Conservation (phyloP, 2,113 vertebrate species). For the Lethenteron reissneri region DNA sequence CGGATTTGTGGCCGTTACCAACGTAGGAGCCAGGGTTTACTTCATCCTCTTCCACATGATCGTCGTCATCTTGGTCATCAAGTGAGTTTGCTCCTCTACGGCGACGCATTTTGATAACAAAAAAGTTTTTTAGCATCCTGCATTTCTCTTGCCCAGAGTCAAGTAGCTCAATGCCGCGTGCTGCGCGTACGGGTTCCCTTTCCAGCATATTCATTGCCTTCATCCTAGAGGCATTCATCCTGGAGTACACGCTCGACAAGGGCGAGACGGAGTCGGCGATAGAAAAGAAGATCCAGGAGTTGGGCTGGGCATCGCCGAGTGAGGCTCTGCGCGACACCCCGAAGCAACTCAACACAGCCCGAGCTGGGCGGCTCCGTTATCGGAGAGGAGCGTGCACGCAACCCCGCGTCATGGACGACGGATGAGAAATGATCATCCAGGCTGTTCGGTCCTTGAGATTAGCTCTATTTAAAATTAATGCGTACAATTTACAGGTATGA, state of each 20-base stretch:
- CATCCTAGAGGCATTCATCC: constrained; percentile 70
- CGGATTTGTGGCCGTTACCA: constrained; percentile 47
- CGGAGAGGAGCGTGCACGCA: no score
- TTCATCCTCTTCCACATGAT: constrained; percentile 66
- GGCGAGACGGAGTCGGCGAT: constrained; percentile 63
- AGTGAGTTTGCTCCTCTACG: constrained; percentile 29
- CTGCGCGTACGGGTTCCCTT: not conserved
- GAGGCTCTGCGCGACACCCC: not conserved
- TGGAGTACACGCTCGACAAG: constrained; percentile 65
- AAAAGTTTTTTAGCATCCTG: no score
- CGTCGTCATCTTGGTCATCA: constrained; percentile 70
- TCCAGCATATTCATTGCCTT: constrained; percentile 74
- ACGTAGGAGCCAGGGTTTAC: constrained; percentile 37
- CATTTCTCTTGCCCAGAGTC: no score
- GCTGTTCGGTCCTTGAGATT: no score
- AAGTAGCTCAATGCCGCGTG: not conserved
- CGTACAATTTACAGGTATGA: no score
- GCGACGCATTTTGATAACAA: not conserved
- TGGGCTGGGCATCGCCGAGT: constrained; percentile 23
- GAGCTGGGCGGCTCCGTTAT: no score
- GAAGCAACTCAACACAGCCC: no score
- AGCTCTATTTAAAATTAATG: no score
- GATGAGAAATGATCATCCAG: no score
- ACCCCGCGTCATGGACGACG: no score
- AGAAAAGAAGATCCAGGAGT: constrained; percentile 71